phyloP scores from a whole-genome alignment of 2,888 invertebrate species.

The Lathronympha strigana region DNA sequence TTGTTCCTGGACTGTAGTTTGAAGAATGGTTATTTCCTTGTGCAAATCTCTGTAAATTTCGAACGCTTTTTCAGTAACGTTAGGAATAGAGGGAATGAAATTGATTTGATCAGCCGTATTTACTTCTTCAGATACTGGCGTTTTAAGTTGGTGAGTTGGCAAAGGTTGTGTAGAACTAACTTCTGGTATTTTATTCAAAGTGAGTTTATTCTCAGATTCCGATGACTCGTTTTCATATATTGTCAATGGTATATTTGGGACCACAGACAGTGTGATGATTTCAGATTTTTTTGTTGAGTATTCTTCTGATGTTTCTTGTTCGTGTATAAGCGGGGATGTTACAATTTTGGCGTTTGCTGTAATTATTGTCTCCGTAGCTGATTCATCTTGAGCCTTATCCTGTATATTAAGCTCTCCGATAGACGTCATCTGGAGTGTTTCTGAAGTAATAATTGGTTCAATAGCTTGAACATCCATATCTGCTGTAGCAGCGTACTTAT shows the following conservation, averaged over 20 bases:
- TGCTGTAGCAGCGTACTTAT: constrained; percentile 82
- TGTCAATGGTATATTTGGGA: constrained; percentile 85
- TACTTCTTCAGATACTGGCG: constrained; percentile 72
- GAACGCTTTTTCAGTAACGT: constrained; percentile 58
- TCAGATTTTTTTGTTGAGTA: constrained; percentile 60
- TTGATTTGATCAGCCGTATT: constrained; percentile 72
- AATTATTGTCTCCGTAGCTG: constrained; percentile 76
- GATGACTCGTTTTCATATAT: constrained; percentile 85
- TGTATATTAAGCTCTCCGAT: constrained; percentile 77
- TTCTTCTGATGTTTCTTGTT: constrained; percentile 83
- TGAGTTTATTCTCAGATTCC: constrained; percentile 86
- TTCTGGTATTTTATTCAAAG: constrained; percentile 58
- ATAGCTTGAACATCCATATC: constrained; percentile 83
- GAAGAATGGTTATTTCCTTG: constrained; percentile 70
- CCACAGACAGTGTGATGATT: constrained; percentile 74
- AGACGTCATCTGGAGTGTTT: constrained; percentile 75
- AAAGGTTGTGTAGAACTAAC: constrained; percentile 55
- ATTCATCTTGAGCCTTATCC: constrained; percentile 74
- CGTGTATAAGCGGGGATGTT: constrained; percentile 85
- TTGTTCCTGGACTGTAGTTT: constrained; percentile 80
- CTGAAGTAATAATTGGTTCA: constrained; percentile 85
- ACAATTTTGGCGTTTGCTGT: constrained; percentile 87
- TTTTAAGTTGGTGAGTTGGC: constrained; percentile 70
- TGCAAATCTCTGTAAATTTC: constrained; percentile 63
- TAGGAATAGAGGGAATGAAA: constrained; percentile 52